A percentile compares a stretch with the other conserved stretches of the same genome.
phyloP scores from a whole-genome alignment of 1,140 invertebrate genomes.

The Mizuhopecten yessoensis region DNA sequence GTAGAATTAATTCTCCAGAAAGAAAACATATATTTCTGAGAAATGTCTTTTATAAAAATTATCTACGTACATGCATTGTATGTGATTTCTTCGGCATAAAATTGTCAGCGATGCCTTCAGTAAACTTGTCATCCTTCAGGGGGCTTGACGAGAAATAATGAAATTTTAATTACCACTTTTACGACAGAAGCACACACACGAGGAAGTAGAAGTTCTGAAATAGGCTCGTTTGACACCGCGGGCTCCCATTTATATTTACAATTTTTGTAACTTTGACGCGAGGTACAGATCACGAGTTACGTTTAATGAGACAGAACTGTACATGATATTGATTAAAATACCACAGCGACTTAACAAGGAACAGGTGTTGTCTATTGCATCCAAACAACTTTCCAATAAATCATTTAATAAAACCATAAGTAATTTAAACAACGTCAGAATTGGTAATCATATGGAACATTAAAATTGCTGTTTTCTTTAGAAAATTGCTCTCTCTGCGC shows the following conservation, averaged over 20 bases:
- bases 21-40: too few relatives aligned
- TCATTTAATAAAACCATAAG: slow-evolving; percentile 1
- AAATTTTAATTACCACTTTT: slow-evolving; percentile 8
- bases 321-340: not conserved
- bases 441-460: not conserved
- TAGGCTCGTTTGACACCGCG: not conserved
- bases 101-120: not conserved
- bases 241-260: not conserved
- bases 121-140: not conserved
- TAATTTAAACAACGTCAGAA: not conserved
- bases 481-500: slow-evolving; percentile 1
- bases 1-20: too few relatives aligned
- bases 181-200: not conserved
- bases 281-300: not conserved
- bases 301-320: slow-evolving; percentile 1
- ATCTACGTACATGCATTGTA: too few relatives aligned
- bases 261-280: not conserved
- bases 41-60: too few relatives aligned
- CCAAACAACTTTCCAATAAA: not conserved
- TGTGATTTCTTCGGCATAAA: not conserved
- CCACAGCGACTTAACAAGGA: not conserved
- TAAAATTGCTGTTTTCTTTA: slow-evolving; percentile 1
- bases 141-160: not conserved
- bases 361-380: not conserved
- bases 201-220: not conserved